Base-by-base conservation (phyloP, 1,140 invertebrate genomes). In the Drosophila tristis region DNA sequence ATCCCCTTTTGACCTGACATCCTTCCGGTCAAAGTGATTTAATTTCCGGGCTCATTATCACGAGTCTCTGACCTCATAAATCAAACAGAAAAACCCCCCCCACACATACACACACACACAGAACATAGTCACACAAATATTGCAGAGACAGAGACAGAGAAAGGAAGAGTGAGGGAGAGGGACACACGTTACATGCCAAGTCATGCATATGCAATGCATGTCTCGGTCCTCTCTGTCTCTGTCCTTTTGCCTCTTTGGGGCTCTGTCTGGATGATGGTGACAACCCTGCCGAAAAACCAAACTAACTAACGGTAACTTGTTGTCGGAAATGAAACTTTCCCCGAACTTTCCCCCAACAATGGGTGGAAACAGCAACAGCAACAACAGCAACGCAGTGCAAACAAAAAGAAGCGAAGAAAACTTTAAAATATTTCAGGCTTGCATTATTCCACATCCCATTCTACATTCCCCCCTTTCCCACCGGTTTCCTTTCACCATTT, bases 1-100 rank as follows among this genome's bases (percentile, higher is more conserved):
- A 84, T 90, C 86, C 85, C 71, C 80, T 80, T 89, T 79, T 89
- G 84, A 86, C 78, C 87, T 85, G 79, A 81, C 82, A 87, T 90
- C 80, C 84, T 91, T 91, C 89, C 84, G 89, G 81, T 91, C 74
- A 91, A 89, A 89, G 84, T 86, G 84, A 89, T 91, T 91, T 85
- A 85, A 91, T 91, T 89, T 89, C 89, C 89, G 79, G 84, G 84
- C 84, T 91, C 84, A 91, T 91, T 91, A 91, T 91, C 80, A 86
- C 90, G 73, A 89, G 72, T 82, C 71, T 91, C 84, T 89, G 89
- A 85, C 80, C 89, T 67, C 89, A 91, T 91, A 91, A 91, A 91
- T 91, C 84, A 90, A 4, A 39, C 64, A 89, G 84, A 81, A 76
- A 65, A 48, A 8, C 48, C 73, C 64, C 57, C 71, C 49, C 68